Evolutionary conservation across 1,140 invertebrate genomes (phyloP).

Genomic region (Tenebrio molitor): DNA sequence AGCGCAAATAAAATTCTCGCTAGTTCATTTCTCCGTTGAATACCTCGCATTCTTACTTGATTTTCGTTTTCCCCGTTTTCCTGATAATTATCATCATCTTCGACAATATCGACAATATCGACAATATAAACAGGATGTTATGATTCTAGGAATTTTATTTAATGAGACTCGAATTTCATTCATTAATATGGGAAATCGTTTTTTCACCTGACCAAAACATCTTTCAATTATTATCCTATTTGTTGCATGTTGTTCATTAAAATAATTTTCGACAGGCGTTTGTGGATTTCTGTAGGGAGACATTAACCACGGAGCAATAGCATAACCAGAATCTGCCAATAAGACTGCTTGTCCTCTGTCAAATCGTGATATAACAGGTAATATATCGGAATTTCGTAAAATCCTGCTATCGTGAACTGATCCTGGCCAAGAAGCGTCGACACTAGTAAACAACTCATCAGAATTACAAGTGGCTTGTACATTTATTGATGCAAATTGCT

Average conservation of each 20-base stretch:
- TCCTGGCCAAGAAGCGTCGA: conserved; percentile 14
- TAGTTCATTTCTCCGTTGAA: background rate
- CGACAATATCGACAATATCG: background rate
- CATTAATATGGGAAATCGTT: conserved; percentile 7
- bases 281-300: conserved; percentile 1
- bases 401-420: background rate
- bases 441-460: background rate
- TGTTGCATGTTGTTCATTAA: background rate
- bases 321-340: conserved; percentile 15
- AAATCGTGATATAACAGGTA: conserved; percentile 1
- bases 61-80: background rate
- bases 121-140: background rate
- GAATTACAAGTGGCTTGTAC: conserved; percentile 19
- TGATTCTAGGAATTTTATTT: too few species aligned
- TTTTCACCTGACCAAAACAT: conserved; percentile 11
- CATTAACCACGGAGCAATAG: conserved; percentile 24
- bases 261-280: conserved; percentile 11
- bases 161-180: background rate
- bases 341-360: conserved; percentile 3
- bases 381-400: conserved; percentile 10
- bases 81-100: background rate
- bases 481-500: conserved; percentile 4
- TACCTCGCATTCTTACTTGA: background rate
- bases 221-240: conserved; percentile 17
- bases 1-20: background rate